Conservation (phyloP, 2,113 vertebrate species). For the Tenrec ecaudatus region DNA sequence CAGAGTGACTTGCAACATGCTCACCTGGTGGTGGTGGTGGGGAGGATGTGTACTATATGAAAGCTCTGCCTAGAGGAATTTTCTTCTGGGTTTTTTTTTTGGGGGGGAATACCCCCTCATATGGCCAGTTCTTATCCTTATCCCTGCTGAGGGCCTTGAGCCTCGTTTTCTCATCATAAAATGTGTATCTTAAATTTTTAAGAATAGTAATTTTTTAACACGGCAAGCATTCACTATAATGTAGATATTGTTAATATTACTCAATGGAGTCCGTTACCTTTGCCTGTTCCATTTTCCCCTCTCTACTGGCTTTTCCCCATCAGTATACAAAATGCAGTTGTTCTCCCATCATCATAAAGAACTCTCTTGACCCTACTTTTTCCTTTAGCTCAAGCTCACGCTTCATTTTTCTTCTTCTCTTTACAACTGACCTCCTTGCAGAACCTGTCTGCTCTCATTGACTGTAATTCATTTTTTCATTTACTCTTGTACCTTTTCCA, state of each 20-base stretch:
- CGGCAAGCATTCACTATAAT: constrained; percentile 2
- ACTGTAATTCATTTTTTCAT: constrained; percentile 8
- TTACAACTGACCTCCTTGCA: not conserved
- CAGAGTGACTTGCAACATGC: no score
- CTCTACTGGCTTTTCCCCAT: constrained; percentile 7
- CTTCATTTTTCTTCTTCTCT: constrained; percentile 25
- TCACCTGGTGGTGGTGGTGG: no score
- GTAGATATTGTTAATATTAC: constrained; percentile 1
- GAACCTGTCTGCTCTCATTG: not conserved
- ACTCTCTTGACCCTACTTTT: not conserved
- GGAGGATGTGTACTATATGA: no score
- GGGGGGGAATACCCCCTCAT: no score
- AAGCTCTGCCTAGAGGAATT: no score
- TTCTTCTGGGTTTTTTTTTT: no score
- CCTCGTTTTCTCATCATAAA: constrained; percentile 24
- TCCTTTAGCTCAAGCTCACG: not conserved
- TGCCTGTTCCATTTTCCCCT: not conserved
- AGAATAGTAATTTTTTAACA: not conserved
- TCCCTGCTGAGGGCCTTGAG: not conserved
- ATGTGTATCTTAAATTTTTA: constrained; percentile 2
- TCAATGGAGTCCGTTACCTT: not conserved
- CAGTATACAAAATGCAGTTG: not conserved
- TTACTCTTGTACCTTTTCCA: not conserved
- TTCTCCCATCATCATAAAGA: constrained; percentile 17
- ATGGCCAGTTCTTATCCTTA: not conserved